Conservation (phyloP, 2,113 vertebrate species). For the Coturnix japonica region DNA sequence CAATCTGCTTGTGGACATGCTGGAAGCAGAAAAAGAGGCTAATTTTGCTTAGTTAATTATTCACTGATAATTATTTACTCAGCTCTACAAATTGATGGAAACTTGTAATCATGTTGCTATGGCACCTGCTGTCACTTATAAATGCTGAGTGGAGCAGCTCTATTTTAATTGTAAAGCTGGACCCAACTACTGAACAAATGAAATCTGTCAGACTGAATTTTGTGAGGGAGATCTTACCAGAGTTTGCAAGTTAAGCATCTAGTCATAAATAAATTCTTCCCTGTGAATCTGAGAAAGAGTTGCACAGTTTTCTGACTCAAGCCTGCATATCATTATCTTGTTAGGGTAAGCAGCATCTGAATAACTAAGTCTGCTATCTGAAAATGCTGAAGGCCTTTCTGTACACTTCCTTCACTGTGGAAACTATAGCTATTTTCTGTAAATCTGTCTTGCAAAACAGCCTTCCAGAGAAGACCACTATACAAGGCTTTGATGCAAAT, state of each 20-base stretch:
- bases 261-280: slow-evolving; percentile 43
- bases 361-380: slow-evolving; percentile 63
- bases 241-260: slow-evolving; percentile 38
- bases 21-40: slow-evolving; percentile 65
- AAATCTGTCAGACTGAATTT: slow-evolving; percentile 51
- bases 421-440: slow-evolving; percentile 26
- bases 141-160: slow-evolving; percentile 49
- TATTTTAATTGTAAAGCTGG: slow-evolving; percentile 56
- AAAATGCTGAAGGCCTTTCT: slow-evolving; percentile 57
- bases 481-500: slow-evolving; percentile 32
- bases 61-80: slow-evolving; percentile 72
- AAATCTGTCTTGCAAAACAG: slow-evolving; percentile 26
- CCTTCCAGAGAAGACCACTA: neutral
- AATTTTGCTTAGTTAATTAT: slow-evolving; percentile 72
- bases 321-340: slow-evolving; percentile 53
- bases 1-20: slow-evolving; percentile 61
- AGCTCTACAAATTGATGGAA: slow-evolving; percentile 67
- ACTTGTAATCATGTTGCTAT: slow-evolving; percentile 70
- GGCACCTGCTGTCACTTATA: slow-evolving; percentile 58
- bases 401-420: slow-evolving; percentile 30
- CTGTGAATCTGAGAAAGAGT: slow-evolving; percentile 34
- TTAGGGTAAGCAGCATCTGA: slow-evolving; percentile 62
- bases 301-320: slow-evolving; percentile 20
- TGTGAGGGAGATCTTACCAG: slow-evolving; percentile 26
- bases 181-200: slow-evolving; percentile 19